phyloP scores from a whole-genome alignment of 2,113 vertebrate species.

The Anoplopoma fimbria region DNA sequence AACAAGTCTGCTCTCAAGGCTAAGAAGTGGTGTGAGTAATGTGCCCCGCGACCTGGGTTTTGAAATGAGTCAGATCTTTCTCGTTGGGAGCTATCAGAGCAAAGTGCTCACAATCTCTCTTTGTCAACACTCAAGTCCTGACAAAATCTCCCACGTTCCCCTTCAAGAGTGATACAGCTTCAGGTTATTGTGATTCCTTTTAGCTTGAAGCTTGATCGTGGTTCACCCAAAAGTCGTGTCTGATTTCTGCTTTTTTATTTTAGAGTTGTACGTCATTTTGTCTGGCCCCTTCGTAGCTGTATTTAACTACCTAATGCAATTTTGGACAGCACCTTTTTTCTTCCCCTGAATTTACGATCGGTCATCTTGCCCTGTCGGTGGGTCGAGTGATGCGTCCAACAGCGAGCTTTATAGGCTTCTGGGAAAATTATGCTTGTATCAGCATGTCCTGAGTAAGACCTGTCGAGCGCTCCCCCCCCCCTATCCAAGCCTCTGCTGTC shows the following conservation, averaged over 20 bases:
- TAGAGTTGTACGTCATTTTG: neutral
- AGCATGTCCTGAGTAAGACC: conserved; percentile 75
- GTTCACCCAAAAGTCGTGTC: neutral
- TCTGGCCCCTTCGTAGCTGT: neutral
- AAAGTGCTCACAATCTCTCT: conserved; percentile 20
- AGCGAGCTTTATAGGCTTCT: conserved; percentile 69
- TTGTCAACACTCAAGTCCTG: conserved; percentile 15
- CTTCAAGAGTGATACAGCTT: conserved; percentile 6
- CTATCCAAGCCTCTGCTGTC: conserved; percentile 15
- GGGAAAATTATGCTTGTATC: conserved; percentile 78
- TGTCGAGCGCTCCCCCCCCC: conserved; percentile 56
- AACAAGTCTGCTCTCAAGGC: neutral
- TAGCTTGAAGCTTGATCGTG: neutral
- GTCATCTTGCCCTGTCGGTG: conserved; percentile 46
- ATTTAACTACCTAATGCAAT: conserved; percentile 18
- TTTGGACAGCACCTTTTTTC: neutral
- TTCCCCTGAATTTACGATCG: conserved; percentile 29
- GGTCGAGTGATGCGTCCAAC: conserved; percentile 55
- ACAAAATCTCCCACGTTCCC: conserved; percentile 13
- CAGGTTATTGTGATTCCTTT: conserved; percentile 1
- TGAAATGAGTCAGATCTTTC: conserved; percentile 1
- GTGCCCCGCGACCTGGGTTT: neutral
- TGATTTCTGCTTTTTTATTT: neutral
- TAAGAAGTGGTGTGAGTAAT: conserved; percentile 20
- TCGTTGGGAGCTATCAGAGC: neutral